A percentile compares a stretch with the other conserved stretches of the same genome.
Evolutionary conservation across 2,888 invertebrate genomes (phyloP).

Genomic region (Aproaerema taeniolella): DNA sequence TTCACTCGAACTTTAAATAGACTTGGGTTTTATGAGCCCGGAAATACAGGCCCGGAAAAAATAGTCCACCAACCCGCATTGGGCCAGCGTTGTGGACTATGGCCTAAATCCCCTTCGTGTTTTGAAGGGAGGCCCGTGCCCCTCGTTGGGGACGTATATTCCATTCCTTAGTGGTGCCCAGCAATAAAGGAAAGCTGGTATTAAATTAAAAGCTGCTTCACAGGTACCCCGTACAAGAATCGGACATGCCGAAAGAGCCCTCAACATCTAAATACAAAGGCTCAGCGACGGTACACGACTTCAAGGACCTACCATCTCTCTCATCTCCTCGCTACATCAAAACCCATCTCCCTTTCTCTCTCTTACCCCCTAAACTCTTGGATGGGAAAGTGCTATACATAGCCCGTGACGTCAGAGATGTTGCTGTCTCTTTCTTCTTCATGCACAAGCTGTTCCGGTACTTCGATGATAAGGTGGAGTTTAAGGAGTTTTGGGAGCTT

Average conservation of each 20-base stretch:
- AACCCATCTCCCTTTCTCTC: conserved; percentile 84
- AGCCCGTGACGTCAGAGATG: conserved; percentile 89
- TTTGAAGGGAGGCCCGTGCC: too few relatives aligned
- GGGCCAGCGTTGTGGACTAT: too few relatives aligned
- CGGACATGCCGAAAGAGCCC: conserved; percentile 25
- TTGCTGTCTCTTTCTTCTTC: conserved; percentile 87
- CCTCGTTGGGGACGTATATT: too few relatives aligned
- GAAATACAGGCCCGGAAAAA: too few relatives aligned
- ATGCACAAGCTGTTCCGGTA: conserved; percentile 60
- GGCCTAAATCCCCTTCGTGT: too few relatives aligned
- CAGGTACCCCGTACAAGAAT: conserved; percentile 34
- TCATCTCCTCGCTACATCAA: conserved; percentile 79
- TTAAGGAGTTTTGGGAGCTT: conserved; percentile 46
- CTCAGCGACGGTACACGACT: conserved; percentile 35
- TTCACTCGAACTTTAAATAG: too few relatives aligned
- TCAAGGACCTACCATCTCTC: conserved; percentile 30
- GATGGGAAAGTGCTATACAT: conserved; percentile 83
- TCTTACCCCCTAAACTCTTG: conserved; percentile 80
- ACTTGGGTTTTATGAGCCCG: too few relatives aligned
- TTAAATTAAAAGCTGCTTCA: too few relatives aligned
- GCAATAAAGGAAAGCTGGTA: too few relatives aligned
- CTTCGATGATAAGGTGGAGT: conserved; percentile 35
- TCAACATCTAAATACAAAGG: conserved; percentile 13
- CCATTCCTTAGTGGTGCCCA: too few relatives aligned
- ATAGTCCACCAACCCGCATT: too few relatives aligned